A percentile compares a stretch with the other conserved stretches of the same genome.
Evolutionary conservation across 2,113 vertebrate genomes (phyloP).

Genomic region (Nesospiza acunhae): DNA sequence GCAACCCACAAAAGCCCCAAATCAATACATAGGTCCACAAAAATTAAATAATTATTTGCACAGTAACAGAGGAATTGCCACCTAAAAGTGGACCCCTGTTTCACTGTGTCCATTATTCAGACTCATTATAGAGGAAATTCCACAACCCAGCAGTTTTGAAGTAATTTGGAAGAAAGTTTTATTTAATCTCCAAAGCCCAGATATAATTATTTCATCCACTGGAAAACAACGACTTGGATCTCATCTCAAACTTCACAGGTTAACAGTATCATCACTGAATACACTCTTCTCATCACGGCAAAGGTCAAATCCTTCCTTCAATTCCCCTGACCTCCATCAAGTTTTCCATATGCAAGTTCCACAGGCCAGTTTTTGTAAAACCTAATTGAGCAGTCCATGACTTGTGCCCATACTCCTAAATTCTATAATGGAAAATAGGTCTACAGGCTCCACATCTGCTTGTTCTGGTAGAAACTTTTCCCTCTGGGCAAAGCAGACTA

Average conservation of each 20-base stretch:
- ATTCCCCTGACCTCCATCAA: neutral
- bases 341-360: neutral
- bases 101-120: neutral
- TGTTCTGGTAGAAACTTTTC: neutral
- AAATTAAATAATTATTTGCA: neutral
- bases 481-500: neutral
- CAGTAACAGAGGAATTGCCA: neutral
- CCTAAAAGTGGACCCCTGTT: neutral
- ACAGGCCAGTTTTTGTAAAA: neutral
- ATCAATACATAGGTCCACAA: neutral
- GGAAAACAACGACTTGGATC: neutral
- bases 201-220: neutral
- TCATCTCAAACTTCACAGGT: neutral
- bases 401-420: neutral
- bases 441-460: neutral
- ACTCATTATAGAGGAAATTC: neutral
- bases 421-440: neutral
- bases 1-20: neutral
- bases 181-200: neutral
- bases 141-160: neutral
- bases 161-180: neutral
- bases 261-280: neutral
- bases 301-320: neutral
- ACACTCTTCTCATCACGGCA: fast-evolving
- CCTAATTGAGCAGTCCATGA: neutral